phyloP scores from a whole-genome alignment of 2,888 invertebrate genomes.

The Andrena praecox region DNA sequence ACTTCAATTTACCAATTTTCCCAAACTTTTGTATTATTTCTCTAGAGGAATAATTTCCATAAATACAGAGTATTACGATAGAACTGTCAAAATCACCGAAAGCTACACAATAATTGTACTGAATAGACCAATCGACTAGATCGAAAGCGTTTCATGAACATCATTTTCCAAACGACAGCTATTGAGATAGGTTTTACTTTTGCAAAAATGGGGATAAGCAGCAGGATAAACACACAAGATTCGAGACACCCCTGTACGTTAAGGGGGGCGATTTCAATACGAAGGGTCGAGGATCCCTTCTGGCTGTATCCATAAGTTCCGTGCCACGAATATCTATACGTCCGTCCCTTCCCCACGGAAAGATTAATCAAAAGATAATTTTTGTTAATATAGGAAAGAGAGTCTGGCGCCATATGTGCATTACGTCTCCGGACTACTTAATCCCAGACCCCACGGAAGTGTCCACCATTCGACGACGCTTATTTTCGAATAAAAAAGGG shows the following conservation, averaged over 20 bases:
- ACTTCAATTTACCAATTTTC: no score
- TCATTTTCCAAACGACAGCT: no score
- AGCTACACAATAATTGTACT: neutral
- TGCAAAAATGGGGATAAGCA: slow-evolving; percentile 31
- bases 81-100: neutral
- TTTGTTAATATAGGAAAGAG: slow-evolving; percentile 71
- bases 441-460: slow-evolving; percentile 11
- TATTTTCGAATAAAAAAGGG: slow-evolving; percentile 16
- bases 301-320: slow-evolving; percentile 52
- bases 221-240: slow-evolving; percentile 47
- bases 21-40: no score
- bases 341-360: slow-evolving; percentile 26
- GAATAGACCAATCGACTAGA: no score
- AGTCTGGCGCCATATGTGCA: slow-evolving; percentile 61
- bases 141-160: no score
- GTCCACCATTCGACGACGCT: neutral
- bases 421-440: slow-evolving; percentile 47
- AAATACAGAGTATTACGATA: neutral
- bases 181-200: slow-evolving; percentile 1
- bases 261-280: slow-evolving; percentile 45
- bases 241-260: slow-evolving; percentile 24
- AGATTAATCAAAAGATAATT: slow-evolving; percentile 78
- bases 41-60: no score
- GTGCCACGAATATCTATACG: slow-evolving; percentile 42
- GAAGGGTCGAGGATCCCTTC: slow-evolving; percentile 57